A percentile compares a stretch with the other conserved stretches of the same genome.
Evolutionary conservation across 2,113 vertebrate species (phyloP).

Genomic region (Chloebia gouldiae): DNA sequence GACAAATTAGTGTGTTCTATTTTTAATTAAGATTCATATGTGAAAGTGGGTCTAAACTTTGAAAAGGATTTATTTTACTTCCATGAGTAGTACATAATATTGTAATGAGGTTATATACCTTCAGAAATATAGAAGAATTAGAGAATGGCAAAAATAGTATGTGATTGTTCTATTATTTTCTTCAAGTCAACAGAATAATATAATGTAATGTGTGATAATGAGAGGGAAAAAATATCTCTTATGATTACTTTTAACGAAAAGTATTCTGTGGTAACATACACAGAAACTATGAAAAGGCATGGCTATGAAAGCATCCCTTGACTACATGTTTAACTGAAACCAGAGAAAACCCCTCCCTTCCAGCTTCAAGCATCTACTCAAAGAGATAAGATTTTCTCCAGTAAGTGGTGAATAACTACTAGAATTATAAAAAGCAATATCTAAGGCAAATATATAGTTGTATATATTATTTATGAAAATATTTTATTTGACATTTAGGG

Average conservation of each 20-base stretch:
- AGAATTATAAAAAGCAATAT: constrained; percentile 8
- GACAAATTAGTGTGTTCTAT: neutral
- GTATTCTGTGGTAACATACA: neutral
- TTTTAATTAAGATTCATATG: neutral
- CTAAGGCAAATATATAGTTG: constrained; percentile 16
- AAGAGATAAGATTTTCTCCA: neutral
- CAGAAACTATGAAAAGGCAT: neutral
- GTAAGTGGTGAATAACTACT: neutral
- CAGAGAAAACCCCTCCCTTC: neutral
- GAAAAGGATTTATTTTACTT: neutral
- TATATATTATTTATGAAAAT: constrained; percentile 59
- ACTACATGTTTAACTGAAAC: neutral
- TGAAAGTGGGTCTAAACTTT: neutral
- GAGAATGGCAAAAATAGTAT: neutral
- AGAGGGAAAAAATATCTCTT: neutral
- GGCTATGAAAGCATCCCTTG: neutral
- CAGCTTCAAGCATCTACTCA: neutral
- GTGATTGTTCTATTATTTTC: neutral
- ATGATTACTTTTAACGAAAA: neutral
- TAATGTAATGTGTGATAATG: neutral
- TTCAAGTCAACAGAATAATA: neutral
- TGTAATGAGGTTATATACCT: neutral
- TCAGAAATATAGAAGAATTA: neutral
- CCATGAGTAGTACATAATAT: neutral
- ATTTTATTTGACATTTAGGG: constrained; percentile 29